Evolutionary conservation across 2,113 vertebrate species (phyloP), one percentile per base, ranked within the genome.

Genomic region (Sebastes fasciatus): DNA sequence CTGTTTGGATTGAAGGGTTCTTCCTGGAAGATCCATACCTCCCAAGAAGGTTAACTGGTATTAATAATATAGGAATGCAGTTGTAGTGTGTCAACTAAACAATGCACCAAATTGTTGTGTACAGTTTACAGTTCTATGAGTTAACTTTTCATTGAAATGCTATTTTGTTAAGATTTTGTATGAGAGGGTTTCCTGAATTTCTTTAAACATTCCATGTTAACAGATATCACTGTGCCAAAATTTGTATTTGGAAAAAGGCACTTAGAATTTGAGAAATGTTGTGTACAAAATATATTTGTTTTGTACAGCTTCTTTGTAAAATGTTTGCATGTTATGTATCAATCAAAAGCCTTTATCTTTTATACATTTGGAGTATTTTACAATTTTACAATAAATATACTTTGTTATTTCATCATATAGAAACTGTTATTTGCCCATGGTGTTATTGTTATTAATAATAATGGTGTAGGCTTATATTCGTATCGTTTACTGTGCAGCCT

Each of bases 321-420:
- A 81, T 75, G 69, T 90, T 84, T 92, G 89, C 91, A 86, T 92
- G 86, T 90, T 92, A 61, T 93, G 61, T 91, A 90, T 87, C 80
- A 87, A 89, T 91, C 87, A 81, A 86, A 88, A 21, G 68, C 79
- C 80, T 86, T 88, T 91, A 90, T 83, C 79, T 92, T 95, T 95
- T 91, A 81, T 93, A 93, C 78, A 84, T 90, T 86, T 93, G 63
- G 76, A 70, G 64, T 75, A 93, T 93, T 95, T 95, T 34, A 34
- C 34, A 34, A 34, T 34, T 94, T 69, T 88, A 88, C 90, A 95
- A 94, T 95, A 95, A 95, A 95, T 82, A 63, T 84, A 60, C 81
- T 84, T 55, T 66, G 7, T 77, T n/a, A 43, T 64, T 55, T 66
- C 1, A 55, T n/a, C 12, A 10, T 43, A 2, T 12, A n/a, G 4